A percentile compares a stretch with the other conserved stretches of the same genome.
phyloP scores from a whole-genome alignment of 2,888 invertebrate species.

The Stenolophus ochropezus region DNA sequence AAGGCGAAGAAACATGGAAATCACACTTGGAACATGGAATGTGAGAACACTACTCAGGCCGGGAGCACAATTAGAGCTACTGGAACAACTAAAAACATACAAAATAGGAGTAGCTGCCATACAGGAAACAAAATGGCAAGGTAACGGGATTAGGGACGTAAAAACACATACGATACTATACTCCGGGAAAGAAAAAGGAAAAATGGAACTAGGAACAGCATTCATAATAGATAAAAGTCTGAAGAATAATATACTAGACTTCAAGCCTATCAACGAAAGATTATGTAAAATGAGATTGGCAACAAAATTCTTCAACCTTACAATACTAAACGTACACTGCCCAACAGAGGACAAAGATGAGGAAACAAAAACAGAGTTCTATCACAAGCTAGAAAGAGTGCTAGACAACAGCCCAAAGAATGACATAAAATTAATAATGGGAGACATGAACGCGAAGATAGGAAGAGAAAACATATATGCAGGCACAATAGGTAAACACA shows the following conservation, averaged over 20 bases:
- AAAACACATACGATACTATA: not conserved
- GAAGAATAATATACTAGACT: not conserved
- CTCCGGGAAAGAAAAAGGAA: not conserved
- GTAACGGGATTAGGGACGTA: not conserved
- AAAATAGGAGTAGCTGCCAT: not conserved
- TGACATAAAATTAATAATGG: constrained; percentile 1
- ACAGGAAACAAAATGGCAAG: not conserved
- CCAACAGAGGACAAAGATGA: not conserved
- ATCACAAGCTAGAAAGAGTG: not conserved
- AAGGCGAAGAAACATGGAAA: not conserved
- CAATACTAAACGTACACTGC: not conserved
- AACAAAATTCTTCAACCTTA: not conserved
- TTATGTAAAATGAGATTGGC: not conserved
- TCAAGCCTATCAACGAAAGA: not conserved
- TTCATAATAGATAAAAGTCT: not conserved
- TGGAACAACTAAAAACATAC: constrained; percentile 23
- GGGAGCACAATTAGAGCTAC: not conserved
- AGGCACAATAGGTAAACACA: no score
- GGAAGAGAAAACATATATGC: no score
- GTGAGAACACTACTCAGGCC: not conserved
- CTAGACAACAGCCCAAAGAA: not conserved
- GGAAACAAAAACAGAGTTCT: not conserved
- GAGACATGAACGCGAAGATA: no score
- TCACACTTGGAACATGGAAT: constrained; percentile 9
- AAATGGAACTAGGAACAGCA: not conserved